These are phyloP conservation scores for Procambarus clarkii DNA, from an alignment of 1,140 invertebrate species.

Conservation along the genomic window DNA sequence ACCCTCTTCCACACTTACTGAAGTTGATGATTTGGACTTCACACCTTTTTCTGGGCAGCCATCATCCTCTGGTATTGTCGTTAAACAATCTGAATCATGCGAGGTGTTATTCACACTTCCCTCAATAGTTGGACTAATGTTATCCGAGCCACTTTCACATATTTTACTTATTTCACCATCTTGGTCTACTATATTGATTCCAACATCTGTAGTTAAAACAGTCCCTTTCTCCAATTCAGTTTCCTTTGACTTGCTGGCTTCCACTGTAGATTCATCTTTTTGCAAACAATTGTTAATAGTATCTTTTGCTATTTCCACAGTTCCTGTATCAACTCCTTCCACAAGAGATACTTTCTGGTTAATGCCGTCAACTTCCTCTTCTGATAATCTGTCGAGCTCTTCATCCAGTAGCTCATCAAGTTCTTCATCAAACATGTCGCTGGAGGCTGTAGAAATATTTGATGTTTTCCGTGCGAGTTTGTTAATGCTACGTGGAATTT, in stretches of 20 bases:
- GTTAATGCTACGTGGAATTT: background rate
- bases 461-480: conserved; percentile 46
- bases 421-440: conserved; percentile 61
- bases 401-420: conserved; percentile 58
- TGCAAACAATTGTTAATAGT: background rate
- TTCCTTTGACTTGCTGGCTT: background rate
- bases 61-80: background rate
- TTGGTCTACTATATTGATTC: background rate
- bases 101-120: background rate
- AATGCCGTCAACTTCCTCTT: conserved; percentile 22
- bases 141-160: background rate
- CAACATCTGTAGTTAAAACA: background rate
- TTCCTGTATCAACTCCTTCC: background rate
- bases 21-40: background rate
- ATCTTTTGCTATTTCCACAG: background rate
- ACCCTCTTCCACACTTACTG: conserved; percentile 16
- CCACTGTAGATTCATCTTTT: background rate
- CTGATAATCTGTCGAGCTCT: conserved; percentile 61
- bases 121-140: background rate
- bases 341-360: background rate
- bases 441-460: conserved; percentile 37
- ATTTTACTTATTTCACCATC: background rate
- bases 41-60: background rate
- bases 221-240: background rate
- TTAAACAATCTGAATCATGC: background rate